Evolutionary conservation across 2,797 vertebrate genomes (phyloP).

Genomic region (Bothrops alternatus): DNA sequence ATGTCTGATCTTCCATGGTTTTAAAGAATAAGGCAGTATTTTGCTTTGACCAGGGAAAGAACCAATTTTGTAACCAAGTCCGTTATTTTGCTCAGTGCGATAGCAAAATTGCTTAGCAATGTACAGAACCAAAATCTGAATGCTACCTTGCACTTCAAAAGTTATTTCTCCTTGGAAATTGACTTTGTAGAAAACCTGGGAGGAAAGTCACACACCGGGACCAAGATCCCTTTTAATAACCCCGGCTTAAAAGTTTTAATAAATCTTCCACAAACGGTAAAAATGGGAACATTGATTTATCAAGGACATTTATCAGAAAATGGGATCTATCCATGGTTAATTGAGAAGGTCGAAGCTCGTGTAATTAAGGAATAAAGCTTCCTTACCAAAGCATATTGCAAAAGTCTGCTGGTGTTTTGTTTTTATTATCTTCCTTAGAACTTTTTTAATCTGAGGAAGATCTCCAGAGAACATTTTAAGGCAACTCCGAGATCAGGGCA

Average conservation of each 20-base stretch:
- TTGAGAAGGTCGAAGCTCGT: neutral
- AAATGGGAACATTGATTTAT: neutral
- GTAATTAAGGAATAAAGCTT: neutral
- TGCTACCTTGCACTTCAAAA: neutral
- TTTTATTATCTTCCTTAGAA: neutral
- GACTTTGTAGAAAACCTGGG: neutral
- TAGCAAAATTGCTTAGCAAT: neutral
- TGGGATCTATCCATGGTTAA: neutral
- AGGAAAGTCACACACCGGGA: neutral
- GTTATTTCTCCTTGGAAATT: neutral
- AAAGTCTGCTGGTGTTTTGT: neutral
- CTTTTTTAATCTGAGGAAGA: neutral
- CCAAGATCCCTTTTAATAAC: neutral
- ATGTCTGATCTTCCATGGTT: neutral
- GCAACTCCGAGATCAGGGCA: too few relatives aligned
- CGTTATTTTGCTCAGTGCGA: neutral
- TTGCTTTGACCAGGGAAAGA: neutral
- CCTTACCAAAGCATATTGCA: neutral
- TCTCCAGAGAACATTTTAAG: neutral
- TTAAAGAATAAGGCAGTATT: neutral
- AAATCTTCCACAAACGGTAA: neutral
- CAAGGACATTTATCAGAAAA: constrained; percentile 7
- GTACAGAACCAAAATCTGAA: neutral
- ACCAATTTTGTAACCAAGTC: neutral
- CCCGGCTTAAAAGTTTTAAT: neutral